phyloP scores from a whole-genome alignment of 2,888 invertebrate species.

The Strigamia crassipes region DNA sequence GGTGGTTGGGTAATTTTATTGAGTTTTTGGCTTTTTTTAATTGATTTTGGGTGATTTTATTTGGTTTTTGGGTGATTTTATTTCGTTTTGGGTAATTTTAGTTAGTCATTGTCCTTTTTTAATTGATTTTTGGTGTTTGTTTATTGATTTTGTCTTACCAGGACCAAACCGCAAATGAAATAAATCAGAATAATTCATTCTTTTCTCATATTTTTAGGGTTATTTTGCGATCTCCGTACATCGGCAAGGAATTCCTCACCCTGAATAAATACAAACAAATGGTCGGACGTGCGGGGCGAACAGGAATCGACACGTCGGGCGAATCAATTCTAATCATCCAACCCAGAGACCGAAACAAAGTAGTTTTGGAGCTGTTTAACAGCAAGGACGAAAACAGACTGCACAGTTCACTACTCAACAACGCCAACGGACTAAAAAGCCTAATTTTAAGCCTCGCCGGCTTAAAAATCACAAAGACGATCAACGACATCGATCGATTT shows the following conservation, averaged over 20 bases:
- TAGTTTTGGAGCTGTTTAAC: neutral
- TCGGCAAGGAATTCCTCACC: slow-evolving; percentile 75
- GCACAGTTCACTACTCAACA: neutral
- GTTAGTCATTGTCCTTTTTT: no score
- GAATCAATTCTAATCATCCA: slow-evolving; percentile 86
- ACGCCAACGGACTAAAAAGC: neutral
- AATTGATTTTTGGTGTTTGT: no score
- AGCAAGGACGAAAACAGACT: neutral
- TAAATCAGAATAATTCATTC: no score
- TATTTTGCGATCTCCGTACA: slow-evolving; percentile 80
- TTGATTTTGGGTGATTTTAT: no score
- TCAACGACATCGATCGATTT: slow-evolving; percentile 39
- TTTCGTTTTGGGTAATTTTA: no score
- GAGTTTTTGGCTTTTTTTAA: no score
- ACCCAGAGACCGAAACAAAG: slow-evolving; percentile 61
- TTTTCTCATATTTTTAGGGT: no score
- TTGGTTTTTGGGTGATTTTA: no score
- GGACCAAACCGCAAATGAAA: no score
- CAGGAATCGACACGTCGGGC: slow-evolving; percentile 79
- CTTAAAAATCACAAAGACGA: neutral
- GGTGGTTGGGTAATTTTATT: no score
- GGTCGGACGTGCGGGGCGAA: slow-evolving; percentile 91
- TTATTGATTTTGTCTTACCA: no score
- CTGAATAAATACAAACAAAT: slow-evolving; percentile 90
- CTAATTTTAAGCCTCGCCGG: neutral